Percentiles rank a stretch among this genome's conserved stretches.
These are phyloP conservation scores for Latrodectus hesperus DNA, from an alignment of 2,888 invertebrate species.

Conservation along the genomic window DNA sequence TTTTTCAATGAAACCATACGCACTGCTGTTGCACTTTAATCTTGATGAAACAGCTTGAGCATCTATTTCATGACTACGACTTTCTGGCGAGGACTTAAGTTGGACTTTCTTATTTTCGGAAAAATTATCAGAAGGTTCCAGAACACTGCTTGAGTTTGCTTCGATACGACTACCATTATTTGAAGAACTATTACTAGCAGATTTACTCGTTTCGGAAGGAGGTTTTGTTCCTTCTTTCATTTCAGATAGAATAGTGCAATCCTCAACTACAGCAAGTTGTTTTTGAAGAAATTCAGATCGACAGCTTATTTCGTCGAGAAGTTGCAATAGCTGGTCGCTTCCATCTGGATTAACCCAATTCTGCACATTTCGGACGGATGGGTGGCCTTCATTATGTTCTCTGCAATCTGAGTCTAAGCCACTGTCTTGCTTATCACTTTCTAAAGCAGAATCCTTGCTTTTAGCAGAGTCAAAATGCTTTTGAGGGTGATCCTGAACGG, in stretches of 20 bases:
- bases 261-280: conserved; percentile 48
- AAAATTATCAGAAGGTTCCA: not conserved
- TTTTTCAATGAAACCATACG: conserved; percentile 10
- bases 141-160: not conserved
- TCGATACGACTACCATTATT: not conserved
- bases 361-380: conserved; percentile 29
- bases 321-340: conserved; percentile 52
- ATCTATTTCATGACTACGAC: not conserved
- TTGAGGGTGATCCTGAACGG: conserved; percentile 20
- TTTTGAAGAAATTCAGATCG: conserved; percentile 52
- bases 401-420: conserved; percentile 68
- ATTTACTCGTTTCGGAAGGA: not conserved
- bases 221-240: conserved; percentile 3
- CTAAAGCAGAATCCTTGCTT: conserved; percentile 53
- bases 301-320: conserved; percentile 60
- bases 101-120: not conserved
- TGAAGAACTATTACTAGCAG: not conserved
- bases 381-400: conserved; percentile 40
- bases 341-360: conserved; percentile 26
- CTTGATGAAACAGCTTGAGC: conserved; percentile 8
- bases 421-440: conserved; percentile 68
- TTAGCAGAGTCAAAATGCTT: conserved; percentile 51
- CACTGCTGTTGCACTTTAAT: conserved; percentile 16
- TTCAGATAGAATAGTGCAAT: conserved; percentile 10
- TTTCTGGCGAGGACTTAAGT: not conserved